Evolutionary conservation across 2,113 vertebrate genomes (phyloP).

Genomic region (Nothobranchius furzeri): DNA sequence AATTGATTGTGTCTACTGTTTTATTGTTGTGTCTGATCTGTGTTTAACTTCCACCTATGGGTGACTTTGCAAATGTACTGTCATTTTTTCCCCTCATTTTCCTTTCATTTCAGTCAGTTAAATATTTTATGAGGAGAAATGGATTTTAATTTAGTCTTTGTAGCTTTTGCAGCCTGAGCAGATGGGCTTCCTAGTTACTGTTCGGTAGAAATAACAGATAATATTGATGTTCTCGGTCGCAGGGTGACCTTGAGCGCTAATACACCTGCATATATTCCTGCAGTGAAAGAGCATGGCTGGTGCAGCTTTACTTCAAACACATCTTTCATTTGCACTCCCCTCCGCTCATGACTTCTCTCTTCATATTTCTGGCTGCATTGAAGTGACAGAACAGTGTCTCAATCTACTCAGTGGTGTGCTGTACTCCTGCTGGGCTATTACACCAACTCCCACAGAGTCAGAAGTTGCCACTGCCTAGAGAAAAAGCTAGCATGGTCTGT

Average conservation of each 20-base stretch:
- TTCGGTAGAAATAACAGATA: constrained; percentile 10
- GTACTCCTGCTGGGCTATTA: constrained; percentile 66
- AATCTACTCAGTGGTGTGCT: constrained; percentile 44
- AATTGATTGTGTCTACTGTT: neutral
- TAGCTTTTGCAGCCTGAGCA: constrained; percentile 8
- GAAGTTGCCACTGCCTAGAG: constrained; percentile 44
- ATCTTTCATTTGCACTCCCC: constrained; percentile 54
- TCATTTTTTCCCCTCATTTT: neutral
- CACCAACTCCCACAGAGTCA: constrained; percentile 56
- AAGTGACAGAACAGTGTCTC: constrained; percentile 62
- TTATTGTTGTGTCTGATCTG: neutral
- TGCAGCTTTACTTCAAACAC: constrained; percentile 44
- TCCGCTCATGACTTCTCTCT: constrained; percentile 39
- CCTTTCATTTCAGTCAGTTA: neutral
- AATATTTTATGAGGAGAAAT: constrained; percentile 28
- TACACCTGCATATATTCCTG: constrained; percentile 18
- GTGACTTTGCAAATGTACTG: neutral
- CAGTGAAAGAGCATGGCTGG: constrained; percentile 16
- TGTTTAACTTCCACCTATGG: neutral
- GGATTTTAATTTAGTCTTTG: constrained; percentile 17
- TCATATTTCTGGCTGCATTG: constrained; percentile 49
- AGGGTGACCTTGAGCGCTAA: constrained; percentile 16
- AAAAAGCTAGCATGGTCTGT: constrained; percentile 36
- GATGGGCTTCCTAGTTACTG: constrained; percentile 11
- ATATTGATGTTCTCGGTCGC: constrained; percentile 15